Conservation (phyloP, 1,140 invertebrate species). For the Cyclargus thomasi region DNA sequence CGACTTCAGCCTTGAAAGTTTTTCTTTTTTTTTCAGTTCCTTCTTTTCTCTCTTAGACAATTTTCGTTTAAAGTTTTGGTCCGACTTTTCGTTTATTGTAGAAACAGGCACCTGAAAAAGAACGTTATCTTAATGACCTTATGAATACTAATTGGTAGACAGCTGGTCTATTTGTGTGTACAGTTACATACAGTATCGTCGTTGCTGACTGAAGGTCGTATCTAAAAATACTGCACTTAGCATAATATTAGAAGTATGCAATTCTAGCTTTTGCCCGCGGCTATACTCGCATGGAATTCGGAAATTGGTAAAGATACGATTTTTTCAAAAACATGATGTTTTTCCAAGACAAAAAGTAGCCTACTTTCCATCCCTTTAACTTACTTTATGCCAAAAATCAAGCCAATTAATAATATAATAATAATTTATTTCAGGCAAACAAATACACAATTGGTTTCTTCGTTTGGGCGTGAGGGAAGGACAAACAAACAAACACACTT, state of each 20-base stretch:
- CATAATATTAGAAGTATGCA: not conserved
- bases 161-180: no score
- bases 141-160: not conserved
- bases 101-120: constrained; percentile 46
- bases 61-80: constrained; percentile 85
- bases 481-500: no score
- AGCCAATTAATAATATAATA: no score
- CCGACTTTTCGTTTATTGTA: constrained; percentile 59
- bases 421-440: no score
- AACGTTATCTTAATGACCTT: not conserved
- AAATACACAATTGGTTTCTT: no score
- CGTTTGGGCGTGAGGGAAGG: no score
- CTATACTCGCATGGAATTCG: no score
- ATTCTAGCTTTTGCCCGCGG: not conserved
- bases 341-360: no score
- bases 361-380: no score
- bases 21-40: constrained; percentile 97
- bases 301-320: no score
- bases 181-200: not conserved
- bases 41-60: constrained; percentile 99
- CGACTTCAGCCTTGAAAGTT: constrained; percentile 88
- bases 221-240: not conserved
- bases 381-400: no score
- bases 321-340: no score
- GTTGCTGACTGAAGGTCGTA: not conserved